Evolutionary conservation across 2,797 vertebrate species (phyloP).

Genomic region (Channallabes apus): DNA sequence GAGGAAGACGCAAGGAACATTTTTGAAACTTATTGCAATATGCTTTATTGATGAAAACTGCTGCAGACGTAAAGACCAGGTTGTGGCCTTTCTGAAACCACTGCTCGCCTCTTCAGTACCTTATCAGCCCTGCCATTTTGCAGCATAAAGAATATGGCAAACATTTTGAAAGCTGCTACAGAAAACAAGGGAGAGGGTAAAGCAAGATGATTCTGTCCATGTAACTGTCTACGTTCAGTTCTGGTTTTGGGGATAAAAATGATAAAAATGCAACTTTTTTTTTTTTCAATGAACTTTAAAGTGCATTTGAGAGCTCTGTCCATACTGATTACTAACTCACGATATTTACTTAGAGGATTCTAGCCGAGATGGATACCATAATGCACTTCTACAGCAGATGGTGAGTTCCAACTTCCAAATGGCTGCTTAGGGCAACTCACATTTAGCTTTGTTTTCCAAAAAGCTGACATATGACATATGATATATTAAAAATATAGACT

Average conservation of each 20-base stretch:
- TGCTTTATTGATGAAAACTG: neutral
- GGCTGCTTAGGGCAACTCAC: slow-evolving; percentile 17
- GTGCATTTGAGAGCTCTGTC: slow-evolving; percentile 17
- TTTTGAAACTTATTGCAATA: neutral
- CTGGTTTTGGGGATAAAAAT: neutral
- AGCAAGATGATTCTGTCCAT: neutral
- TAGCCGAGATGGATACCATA: slow-evolving; percentile 22
- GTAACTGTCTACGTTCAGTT: neutral
- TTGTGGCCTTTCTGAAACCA: neutral
- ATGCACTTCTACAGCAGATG: slow-evolving; percentile 37
- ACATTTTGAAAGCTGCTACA: neutral
- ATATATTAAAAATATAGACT: neutral
- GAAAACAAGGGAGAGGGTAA: neutral
- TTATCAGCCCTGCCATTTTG: too few species aligned
- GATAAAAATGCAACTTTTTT: too few species aligned
- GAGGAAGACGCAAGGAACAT: neutral
- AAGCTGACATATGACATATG: neutral
- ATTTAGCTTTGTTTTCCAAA: slow-evolving; percentile 19
- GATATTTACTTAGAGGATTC: slow-evolving; percentile 26
- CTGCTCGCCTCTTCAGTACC: neutral
- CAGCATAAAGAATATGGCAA: slow-evolving; percentile 7
- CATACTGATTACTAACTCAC: neutral
- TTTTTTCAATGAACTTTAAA: slow-evolving; percentile 28
- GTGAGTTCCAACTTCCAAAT: slow-evolving; percentile 20
- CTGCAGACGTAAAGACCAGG: too few species aligned